Evolutionary conservation across 2,797 vertebrate species (phyloP), one percentile per base, ranked within the genome.

Genomic region (Anguilla megastoma): DNA sequence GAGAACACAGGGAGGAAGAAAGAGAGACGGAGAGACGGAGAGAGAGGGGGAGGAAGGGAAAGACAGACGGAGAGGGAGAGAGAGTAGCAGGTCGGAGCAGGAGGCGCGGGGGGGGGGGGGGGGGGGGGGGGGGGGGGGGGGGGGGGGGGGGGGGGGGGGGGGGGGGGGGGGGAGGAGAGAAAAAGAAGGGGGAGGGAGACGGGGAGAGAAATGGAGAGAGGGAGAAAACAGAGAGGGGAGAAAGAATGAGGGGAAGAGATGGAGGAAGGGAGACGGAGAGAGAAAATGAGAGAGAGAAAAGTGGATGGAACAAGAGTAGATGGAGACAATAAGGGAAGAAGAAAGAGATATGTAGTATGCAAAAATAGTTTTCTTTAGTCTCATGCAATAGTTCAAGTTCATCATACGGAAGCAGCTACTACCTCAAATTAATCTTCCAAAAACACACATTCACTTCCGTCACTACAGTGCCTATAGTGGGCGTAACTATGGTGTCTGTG

Each of bases 61-160:
- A 86, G 84, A 89, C 50, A 92, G 92, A 0, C 93, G 93, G 90
- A 92, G 88, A 93, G 93, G 94, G 93, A 89, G 89, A 96, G 85
- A 84, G 66, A 83, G 76, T 58, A 60, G 88, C 91, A 93, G 94
- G 95, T 96, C 45, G 8, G 94, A 94, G 95, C 95, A 95, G 95
- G 91, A 95, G 95, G 94, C 95, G 93, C 92, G 94, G 93, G 90
- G 91, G 89, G 24, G 50, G 94, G 94, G 94, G 94, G 94, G 92
- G 94, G 94, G 95, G 93, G 95, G 91, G 94, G 93, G 92, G 93
- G 95, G 96, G 96, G 96, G 96, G n/a, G n/a, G n/a, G n/a, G n/a
- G n/a, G n/a, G n/a, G n/a, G n/a, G n/a, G n/a, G n/a, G n/a, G n/a
- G n/a, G n/a, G n/a, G n/a, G n/a, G n/a, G n/a, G n/a, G n/a, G n/a